These are phyloP conservation scores for Xiphophorus birchmanni DNA, from an alignment of 2,797 vertebrate species.

Conservation along the genomic window DNA sequence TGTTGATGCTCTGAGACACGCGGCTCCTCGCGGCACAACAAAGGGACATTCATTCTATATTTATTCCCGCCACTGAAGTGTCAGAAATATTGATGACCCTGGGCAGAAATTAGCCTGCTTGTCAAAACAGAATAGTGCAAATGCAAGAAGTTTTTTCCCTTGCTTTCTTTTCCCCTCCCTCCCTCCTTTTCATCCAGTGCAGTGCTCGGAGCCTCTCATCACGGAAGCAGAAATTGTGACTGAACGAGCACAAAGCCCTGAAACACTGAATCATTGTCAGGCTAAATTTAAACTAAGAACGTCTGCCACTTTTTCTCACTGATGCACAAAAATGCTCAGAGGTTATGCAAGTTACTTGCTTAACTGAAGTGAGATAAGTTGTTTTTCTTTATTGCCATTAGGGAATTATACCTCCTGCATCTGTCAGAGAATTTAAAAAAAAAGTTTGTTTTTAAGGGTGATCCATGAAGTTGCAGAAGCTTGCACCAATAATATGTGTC, in stretches of 20 bases:
- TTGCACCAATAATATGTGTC: background rate
- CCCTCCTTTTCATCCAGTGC: slow-evolving; percentile 36
- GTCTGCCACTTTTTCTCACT: slow-evolving; percentile 61
- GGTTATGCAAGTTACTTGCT: slow-evolving; percentile 59
- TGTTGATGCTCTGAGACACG: slow-evolving; percentile 68
- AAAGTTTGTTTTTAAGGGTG: slow-evolving; percentile 19
- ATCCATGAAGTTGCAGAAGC: slow-evolving; percentile 7
- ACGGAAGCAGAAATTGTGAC: slow-evolving; percentile 52
- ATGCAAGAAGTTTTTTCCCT: slow-evolving; percentile 33
- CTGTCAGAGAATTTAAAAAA: slow-evolving; percentile 43
- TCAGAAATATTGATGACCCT: slow-evolving; percentile 80
- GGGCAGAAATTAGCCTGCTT: slow-evolving; percentile 72
- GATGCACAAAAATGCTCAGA: slow-evolving; percentile 51
- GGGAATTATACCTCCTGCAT: slow-evolving; percentile 39
- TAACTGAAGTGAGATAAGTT: slow-evolving; percentile 61
- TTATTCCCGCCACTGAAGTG: slow-evolving; percentile 68
- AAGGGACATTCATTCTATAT: slow-evolving; percentile 70
- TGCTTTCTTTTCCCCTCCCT: background rate
- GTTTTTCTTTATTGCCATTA: slow-evolving; percentile 52
- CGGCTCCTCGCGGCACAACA: slow-evolving; percentile 72
- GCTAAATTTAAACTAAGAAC: slow-evolving; percentile 72
- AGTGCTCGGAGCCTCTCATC: slow-evolving; percentile 57
- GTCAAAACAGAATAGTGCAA: slow-evolving; percentile 71
- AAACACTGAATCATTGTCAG: slow-evolving; percentile 60
- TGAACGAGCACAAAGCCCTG: slow-evolving; percentile 66